Conservation (phyloP, 2,113 vertebrate species). For the Macroglossus sobrinus region DNA sequence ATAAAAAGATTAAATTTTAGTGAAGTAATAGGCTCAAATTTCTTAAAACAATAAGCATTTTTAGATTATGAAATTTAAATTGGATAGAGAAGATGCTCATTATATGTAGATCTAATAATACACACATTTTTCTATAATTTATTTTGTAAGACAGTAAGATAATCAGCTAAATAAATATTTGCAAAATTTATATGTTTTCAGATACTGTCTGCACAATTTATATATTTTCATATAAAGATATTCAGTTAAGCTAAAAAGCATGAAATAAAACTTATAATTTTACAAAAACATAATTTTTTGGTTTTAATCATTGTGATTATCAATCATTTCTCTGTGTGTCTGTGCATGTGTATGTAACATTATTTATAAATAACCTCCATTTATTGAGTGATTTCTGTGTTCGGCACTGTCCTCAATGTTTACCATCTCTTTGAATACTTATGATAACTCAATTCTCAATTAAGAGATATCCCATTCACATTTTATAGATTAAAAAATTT, state of each 20-base stretch:
- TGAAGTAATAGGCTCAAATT: not conserved
- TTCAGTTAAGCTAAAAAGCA: not conserved
- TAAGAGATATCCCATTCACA: not conserved
- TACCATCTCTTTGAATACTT: not conserved
- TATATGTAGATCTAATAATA: not conserved
- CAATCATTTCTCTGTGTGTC: not conserved
- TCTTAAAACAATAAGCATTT: not conserved
- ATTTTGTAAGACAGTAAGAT: not conserved
- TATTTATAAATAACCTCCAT: not conserved
- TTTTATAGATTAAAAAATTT: not conserved
- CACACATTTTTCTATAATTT: not conserved
- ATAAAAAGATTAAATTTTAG: not conserved
- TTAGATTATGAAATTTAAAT: not conserved
- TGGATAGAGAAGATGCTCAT: fast-evolving
- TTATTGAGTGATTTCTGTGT: not conserved
- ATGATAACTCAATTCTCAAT: not conserved
- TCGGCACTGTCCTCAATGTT: not conserved
- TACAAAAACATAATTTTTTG: not conserved
- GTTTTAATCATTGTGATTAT: not conserved
- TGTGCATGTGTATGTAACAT: not conserved
- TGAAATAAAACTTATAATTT: not conserved
- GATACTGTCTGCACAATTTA: not conserved
- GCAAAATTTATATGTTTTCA: not conserved
- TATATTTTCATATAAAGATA: not conserved
- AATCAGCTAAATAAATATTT: not conserved